Conservation (phyloP, 2,888 invertebrate species). For the Ophioninae sp. region DNA sequence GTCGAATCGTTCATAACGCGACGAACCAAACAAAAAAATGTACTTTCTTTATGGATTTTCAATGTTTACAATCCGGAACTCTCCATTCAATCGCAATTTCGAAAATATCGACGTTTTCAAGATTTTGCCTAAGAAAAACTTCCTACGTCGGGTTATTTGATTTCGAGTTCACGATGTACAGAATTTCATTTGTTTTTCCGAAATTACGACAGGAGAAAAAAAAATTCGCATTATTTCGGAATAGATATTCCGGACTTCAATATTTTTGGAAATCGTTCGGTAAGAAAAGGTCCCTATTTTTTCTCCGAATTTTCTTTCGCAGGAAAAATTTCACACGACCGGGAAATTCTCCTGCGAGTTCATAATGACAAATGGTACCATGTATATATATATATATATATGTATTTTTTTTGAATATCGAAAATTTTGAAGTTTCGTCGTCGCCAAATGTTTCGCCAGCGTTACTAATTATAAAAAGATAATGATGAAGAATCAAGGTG, state of each 20-base stretch:
- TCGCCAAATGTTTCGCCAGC: too few relatives aligned
- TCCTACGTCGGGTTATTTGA: neutral
- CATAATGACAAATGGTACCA: neutral
- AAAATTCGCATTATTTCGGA: neutral
- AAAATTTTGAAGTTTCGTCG: too few relatives aligned
- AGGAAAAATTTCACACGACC: too few relatives aligned
- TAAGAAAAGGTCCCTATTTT: neutral
- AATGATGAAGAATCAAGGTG: neutral
- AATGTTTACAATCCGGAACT: neutral
- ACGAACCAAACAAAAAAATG: neutral
- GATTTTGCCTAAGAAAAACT: neutral
- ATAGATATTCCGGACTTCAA: neutral
- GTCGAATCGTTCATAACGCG: neutral
- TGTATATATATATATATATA: neutral
- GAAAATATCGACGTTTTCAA: neutral
- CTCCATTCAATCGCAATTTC: neutral
- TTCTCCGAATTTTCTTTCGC: neutral
- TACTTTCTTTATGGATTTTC: neutral
- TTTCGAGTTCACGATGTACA: neutral
- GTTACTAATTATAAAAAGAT: too few relatives aligned
- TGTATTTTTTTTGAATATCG: too few relatives aligned
- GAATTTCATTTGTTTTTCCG: neutral
- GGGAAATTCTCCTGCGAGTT: neutral
- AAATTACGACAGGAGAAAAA: neutral
- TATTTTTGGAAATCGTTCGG: neutral